A percentile compares a stretch with the other conserved stretches of the same genome.
phyloP scores from a whole-genome alignment of 2,113 vertebrate species.

The Mandrillus leucophaeus region DNA sequence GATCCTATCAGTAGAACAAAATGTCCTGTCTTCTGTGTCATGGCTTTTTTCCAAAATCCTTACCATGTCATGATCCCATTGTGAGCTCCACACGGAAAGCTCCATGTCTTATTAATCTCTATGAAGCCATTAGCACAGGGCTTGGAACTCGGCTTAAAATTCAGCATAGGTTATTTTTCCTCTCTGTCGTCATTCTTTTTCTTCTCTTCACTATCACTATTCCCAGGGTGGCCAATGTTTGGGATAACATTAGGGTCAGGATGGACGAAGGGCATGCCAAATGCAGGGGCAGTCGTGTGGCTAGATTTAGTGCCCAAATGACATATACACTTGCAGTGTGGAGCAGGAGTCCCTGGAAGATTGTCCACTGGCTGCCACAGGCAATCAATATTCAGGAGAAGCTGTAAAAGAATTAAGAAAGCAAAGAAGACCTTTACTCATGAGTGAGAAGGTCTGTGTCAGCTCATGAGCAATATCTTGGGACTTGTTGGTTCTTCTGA shows the following conservation, averaged over 20 bases:
- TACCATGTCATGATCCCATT: neutral
- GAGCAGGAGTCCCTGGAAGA: neutral
- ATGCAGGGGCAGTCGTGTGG: neutral
- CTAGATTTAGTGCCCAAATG: neutral
- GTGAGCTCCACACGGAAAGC: neutral
- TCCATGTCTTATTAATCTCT: neutral
- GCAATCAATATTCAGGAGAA: neutral
- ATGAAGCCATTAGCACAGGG: neutral
- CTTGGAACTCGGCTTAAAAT: neutral
- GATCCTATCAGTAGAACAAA: neutral
- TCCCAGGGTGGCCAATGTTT: neutral
- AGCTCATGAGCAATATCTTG: slow-evolving; percentile 64
- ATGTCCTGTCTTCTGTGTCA: neutral
- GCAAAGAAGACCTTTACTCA: neutral
- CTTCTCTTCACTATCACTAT: neutral
- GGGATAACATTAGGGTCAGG: neutral
- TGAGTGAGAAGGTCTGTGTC: slow-evolving; percentile 50
- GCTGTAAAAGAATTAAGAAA: neutral
- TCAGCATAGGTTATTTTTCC: neutral
- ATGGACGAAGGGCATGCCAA: too few species aligned
- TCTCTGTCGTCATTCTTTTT: neutral
- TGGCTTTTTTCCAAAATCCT: neutral
- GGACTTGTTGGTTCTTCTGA: slow-evolving; percentile 58
- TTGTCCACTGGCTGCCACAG: neutral
- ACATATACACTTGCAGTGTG: neutral